Base-by-base conservation (phyloP, 2,113 vertebrate species). In the Perognathus longimembris region DNA sequence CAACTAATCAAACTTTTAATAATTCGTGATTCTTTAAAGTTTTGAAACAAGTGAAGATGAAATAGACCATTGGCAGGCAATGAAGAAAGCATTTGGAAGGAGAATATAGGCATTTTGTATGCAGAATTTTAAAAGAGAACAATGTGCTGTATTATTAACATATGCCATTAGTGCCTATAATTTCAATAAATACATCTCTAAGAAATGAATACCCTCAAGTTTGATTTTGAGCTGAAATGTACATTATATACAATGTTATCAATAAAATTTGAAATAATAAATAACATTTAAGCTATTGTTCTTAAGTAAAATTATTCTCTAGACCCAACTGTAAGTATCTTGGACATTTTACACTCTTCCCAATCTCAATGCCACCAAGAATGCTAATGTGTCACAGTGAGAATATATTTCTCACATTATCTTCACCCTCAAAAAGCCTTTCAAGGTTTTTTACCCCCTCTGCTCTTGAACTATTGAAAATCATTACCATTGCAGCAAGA, bases 401-500 rank as follows among this genome's bases (percentile, higher is more conserved):
- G 76, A 63, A 79, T 79, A 26, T 40, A 85, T 86, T 76, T 90
- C 67, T 80, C 77, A 79, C 54, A 71, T 92, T 90, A 73, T 89
- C 85, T 79, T 95, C 61, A 57, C 81, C 32, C 20, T 88, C 74
- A 85, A 93, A 96, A 69, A 85, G 90, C 88, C 67, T 91, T 92
- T 86, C 94, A 77, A 59, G 81, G 77, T 83, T 94, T 89, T 92
- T 42, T 26, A 91, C 91, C 75, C 26, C 17, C 15, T 54, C 21
- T 89, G 61, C 57, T 92, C 54, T 85, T 92, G 15, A 26, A 91
- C 36, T 94, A 96, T 88, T 94, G 95, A 85, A 96, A 96, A 94
- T 96, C 95, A 95, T 96, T 96, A 86, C 26, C 54, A 21, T 40
- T 95, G 70, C 90, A 91, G 82, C 61, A 94, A 94, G 61, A 73